Percentiles rank a stretch among this genome's conserved stretches.
Conservation (phyloP, 2,113 vertebrate species). For the Recurvirostra avosetta region DNA sequence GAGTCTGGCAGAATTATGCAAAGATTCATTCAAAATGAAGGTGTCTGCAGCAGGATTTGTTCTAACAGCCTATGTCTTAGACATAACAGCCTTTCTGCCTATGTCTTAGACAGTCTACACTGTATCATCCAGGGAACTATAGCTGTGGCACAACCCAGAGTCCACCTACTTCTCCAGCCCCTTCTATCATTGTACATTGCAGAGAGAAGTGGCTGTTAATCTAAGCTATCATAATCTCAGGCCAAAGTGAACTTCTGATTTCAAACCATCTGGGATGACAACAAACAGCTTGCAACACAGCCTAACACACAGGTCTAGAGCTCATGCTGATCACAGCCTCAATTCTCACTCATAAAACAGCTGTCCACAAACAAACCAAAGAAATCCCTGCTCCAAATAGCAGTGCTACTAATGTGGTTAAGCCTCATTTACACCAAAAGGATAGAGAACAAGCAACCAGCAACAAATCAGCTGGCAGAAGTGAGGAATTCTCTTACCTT, state of each 20-base stretch:
- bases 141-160: background rate
- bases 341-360: background rate
- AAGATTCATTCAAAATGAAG: background rate
- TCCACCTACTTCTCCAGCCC: background rate
- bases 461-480: background rate
- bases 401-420: background rate
- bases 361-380: background rate
- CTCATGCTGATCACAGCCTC: background rate
- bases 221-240: background rate
- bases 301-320: background rate
- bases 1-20: background rate
- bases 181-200: background rate
- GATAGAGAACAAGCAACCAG: background rate
- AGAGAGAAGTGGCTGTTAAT: background rate
- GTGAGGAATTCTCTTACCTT: slow-evolving; percentile 78
- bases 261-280: background rate
- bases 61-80: background rate
- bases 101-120: background rate
- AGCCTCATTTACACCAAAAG: background rate
- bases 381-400: background rate
- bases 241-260: background rate
- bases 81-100: background rate
- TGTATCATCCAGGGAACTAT: background rate
- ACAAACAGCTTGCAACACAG: background rate
- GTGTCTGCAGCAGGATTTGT: background rate